phyloP scores from a whole-genome alignment of 2,888 invertebrate species.

The Phlogophora meticulosa region DNA sequence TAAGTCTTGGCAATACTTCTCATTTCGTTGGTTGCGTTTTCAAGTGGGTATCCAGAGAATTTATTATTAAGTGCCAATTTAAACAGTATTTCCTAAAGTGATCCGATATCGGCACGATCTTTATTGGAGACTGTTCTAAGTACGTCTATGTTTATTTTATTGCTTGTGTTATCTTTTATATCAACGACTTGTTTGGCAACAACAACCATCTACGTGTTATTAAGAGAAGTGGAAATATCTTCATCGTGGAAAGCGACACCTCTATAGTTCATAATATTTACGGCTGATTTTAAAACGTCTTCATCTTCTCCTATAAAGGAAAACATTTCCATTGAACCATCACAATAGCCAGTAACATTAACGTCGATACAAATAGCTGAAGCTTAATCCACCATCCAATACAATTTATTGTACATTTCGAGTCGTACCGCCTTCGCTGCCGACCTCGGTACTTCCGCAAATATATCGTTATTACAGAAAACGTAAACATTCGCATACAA shows the following conservation, averaged over 20 bases:
- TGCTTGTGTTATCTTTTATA: neutral
- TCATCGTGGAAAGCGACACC: neutral
- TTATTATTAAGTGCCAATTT: slow-evolving; percentile 43
- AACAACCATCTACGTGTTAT: slow-evolving; percentile 1
- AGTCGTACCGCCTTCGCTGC: slow-evolving; percentile 23
- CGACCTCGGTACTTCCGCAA: slow-evolving; percentile 48
- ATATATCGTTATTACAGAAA: slow-evolving; percentile 39
- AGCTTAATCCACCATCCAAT: slow-evolving; percentile 43
- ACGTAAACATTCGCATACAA: slow-evolving; percentile 55
- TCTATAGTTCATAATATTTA: neutral
- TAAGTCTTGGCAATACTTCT: slow-evolving; percentile 52
- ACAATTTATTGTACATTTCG: slow-evolving; percentile 33
- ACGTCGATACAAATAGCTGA: slow-evolving; percentile 18
- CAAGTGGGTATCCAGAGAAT: slow-evolving; percentile 33
- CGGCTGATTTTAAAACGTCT: slow-evolving; percentile 9
- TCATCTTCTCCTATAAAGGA: neutral
- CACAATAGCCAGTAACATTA: slow-evolving; percentile 32
- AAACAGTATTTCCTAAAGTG: slow-evolving; percentile 23
- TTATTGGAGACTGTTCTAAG: neutral
- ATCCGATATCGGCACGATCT: slow-evolving; percentile 8
- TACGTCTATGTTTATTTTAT: slow-evolving; percentile 10
- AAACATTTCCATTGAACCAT: slow-evolving; percentile 30
- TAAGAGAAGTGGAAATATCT: neutral
- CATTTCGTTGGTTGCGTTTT: slow-evolving; percentile 35
- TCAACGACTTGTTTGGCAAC: slow-evolving; percentile 4